These are phyloP conservation scores for Stenchaetothrips biformis DNA, from an alignment of 2,888 invertebrate species.

Conservation along the genomic window DNA sequence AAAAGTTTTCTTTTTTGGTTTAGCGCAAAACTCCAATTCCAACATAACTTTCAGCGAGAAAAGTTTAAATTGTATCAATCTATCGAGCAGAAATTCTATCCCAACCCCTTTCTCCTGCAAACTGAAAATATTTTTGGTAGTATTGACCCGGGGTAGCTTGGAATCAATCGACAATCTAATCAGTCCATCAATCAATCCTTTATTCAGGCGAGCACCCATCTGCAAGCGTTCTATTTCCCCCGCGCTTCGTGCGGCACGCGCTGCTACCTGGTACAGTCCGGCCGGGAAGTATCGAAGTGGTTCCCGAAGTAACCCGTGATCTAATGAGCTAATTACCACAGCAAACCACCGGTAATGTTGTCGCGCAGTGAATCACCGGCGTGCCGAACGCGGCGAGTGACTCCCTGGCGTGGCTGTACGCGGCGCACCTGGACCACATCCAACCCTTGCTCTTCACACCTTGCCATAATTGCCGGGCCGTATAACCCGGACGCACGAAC, in stretches of 20 bases:
- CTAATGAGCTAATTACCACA: too few species aligned
- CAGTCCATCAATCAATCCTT: neutral
- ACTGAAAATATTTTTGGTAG: too few species aligned
- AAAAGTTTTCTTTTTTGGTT: too few species aligned
- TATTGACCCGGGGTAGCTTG: too few species aligned
- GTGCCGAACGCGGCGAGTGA: neutral
- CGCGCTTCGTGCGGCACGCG: neutral
- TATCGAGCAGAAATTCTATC: too few species aligned
- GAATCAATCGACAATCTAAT: neutral
- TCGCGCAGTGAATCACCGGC: neutral
- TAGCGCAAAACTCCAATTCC: too few species aligned
- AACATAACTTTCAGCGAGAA: too few species aligned
- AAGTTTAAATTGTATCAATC: too few species aligned
- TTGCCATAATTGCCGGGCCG: neutral
- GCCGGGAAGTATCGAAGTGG: too few species aligned
- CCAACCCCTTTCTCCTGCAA: too few species aligned
- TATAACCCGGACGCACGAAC: neutral
- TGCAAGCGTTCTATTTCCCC: neutral
- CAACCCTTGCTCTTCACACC: neutral
- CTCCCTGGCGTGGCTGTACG: neutral
- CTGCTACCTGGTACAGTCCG: neutral
- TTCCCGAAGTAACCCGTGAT: too few species aligned
- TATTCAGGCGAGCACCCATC: neutral
- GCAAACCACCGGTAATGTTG: too few species aligned
- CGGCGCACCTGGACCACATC: neutral